These are phyloP conservation scores for Umimayanthus kanabou DNA, from an alignment of 92 coral and sea anemone genomes.

Conservation along the genomic window DNA sequence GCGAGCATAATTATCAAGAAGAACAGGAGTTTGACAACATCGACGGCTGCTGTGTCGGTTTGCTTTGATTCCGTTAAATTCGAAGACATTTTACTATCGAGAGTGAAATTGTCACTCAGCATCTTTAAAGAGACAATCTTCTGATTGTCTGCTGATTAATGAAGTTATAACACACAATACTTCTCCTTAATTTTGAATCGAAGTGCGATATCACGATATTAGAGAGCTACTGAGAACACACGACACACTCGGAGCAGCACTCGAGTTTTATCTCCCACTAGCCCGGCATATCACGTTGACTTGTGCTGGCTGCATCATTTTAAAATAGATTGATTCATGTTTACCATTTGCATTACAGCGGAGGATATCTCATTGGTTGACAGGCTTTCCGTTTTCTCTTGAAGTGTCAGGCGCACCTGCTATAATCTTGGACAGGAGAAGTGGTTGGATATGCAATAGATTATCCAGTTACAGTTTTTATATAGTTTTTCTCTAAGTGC, in stretches of 20 bases:
- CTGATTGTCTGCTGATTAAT: not conserved
- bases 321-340: not conserved
- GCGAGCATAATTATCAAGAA: conserved; percentile 63
- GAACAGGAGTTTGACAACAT: conserved; percentile 48
- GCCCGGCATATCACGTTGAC: not conserved
- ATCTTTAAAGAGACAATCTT: not conserved
- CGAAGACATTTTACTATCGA: not conserved
- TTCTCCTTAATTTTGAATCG: not conserved
- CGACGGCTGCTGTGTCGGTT: not conserved
- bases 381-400: not conserved
- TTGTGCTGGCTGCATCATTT: not conserved
- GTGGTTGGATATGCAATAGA: not conserved
- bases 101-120: not conserved
- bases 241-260: not conserved
- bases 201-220: not conserved
- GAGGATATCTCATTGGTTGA: not conserved
- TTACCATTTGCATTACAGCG: not conserved
- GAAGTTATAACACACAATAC: not conserved
- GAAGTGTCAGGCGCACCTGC: not conserved
- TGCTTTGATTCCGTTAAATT: conserved; percentile 2
- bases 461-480: not conserved
- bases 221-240: not conserved
- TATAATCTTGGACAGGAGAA: not conserved
- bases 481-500: not conserved
- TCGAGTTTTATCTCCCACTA: not conserved